These are phyloP conservation scores for Drosophila borealis DNA, from an alignment of 2,888 invertebrate species.

Conservation along the genomic window DNA sequence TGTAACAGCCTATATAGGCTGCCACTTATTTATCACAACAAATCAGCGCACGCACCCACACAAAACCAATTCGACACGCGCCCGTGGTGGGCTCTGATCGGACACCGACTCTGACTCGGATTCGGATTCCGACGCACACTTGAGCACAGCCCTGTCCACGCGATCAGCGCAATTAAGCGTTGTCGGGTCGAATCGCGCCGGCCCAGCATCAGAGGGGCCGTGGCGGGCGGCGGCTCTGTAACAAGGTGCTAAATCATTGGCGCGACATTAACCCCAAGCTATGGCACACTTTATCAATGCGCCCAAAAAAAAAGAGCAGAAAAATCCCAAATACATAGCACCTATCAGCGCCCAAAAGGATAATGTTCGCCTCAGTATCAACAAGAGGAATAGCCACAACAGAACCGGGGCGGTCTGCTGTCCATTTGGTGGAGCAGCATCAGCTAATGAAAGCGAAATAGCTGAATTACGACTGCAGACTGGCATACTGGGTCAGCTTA, in stretches of 20 bases:
- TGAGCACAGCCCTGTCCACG: constrained; percentile 63
- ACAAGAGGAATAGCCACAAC: constrained; percentile 42
- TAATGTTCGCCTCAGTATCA: constrained; percentile 57
- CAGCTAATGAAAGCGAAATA: constrained; percentile 76
- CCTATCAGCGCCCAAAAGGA: constrained; percentile 73
- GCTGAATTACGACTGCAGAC: constrained; percentile 62
- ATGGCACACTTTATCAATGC: constrained; percentile 84
- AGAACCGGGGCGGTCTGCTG: constrained; percentile 38
- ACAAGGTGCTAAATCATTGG: constrained; percentile 84
- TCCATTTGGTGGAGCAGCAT: constrained; percentile 55
- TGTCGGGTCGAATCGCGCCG: constrained; percentile 59
- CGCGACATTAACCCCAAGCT: constrained; percentile 84
- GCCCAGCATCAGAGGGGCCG: constrained; percentile 27
- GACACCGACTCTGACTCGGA: constrained; percentile 7
- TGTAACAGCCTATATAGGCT: constrained; percentile 64
- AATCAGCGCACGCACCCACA: constrained; percentile 82
- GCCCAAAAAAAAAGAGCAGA: constrained; percentile 13
- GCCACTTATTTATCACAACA: constrained; percentile 83
- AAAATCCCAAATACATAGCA: constrained; percentile 55
- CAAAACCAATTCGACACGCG: constrained; percentile 83
- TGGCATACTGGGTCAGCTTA: constrained; percentile 40
- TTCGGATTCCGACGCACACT: constrained; percentile 14
- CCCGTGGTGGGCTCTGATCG: constrained; percentile 68
- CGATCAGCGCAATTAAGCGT: constrained; percentile 79
- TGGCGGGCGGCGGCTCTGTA: constrained; percentile 53